Percentiles rank a stretch among this genome's conserved stretches.
These are phyloP conservation scores for western clawed frog (Xenopus tropicalis) DNA, from an alignment of 2,113 vertebrate species.

Conservation along the genomic window DNA sequence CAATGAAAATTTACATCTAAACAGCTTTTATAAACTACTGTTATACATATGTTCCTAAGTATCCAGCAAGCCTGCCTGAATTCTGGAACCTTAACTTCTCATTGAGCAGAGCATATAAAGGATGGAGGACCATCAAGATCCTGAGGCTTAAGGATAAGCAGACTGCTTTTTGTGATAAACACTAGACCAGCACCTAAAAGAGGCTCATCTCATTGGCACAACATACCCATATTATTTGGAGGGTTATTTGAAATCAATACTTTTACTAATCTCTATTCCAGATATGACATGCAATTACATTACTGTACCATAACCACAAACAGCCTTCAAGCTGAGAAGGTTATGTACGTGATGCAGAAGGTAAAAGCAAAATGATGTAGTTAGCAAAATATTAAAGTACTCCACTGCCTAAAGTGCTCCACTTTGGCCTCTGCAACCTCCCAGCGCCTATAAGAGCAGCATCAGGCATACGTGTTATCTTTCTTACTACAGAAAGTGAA, in stretches of 20 bases:
- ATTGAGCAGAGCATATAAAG: background rate
- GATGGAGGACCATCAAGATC: background rate
- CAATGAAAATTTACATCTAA: too few species aligned
- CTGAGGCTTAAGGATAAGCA: background rate
- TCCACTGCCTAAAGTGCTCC: background rate
- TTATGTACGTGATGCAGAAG: slow-evolving; percentile 2
- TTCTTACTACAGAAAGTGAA: background rate
- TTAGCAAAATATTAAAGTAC: background rate
- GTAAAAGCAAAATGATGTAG: background rate
- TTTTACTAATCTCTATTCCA: slow-evolving; percentile 19
- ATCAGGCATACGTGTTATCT: background rate
- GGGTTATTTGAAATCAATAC: slow-evolving; percentile 32
- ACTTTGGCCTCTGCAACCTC: background rate
- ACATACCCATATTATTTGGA: background rate
- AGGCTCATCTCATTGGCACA: slow-evolving; percentile 12
- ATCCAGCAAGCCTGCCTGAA: background rate
- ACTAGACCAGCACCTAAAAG: slow-evolving; percentile 2
- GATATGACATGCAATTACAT: slow-evolving; percentile 26
- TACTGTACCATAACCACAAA: slow-evolving; percentile 4
- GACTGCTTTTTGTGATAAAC: background rate
- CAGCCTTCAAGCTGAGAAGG: background rate
- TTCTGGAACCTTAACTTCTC: background rate
- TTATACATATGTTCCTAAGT: too few species aligned
- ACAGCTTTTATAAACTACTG: too few species aligned
- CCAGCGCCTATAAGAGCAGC: background rate